Evolutionary conservation across 2,113 vertebrate species (phyloP), one percentile per base, ranked within the genome.

Genomic region (Pseudois nayaur): DNA sequence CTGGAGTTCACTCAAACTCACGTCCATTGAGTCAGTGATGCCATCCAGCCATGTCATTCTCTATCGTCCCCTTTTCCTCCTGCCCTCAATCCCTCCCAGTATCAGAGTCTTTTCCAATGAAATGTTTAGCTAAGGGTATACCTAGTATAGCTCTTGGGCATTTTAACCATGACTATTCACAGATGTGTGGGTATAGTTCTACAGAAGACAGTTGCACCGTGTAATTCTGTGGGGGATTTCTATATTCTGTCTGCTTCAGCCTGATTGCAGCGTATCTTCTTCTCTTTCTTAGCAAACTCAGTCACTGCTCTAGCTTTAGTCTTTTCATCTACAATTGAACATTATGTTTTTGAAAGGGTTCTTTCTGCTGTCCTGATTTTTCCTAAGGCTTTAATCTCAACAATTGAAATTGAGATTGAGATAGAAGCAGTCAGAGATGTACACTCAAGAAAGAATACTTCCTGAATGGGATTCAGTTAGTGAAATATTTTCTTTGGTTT

Each of bases 361-460:
- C 96, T 97, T 92, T 98, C 95, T 98, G 96, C 98, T 98, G 92
- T 96, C 93, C 98, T 98, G 95, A 89, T 98, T 97, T 96, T 97
- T 81, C 97, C 97, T 79, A 94, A 97, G 94, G 62, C 87, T 94
- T 98, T 98, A 96, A 98, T 97, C 94, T 97, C 92, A 94, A 97
- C 98, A 98, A 97, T 97, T 98, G 98, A 98, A 98, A 97, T 94
- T 82, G 82, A 96, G 93, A 97, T 97, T 87, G 91, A 97, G 93
- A 82, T 97, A 9, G 71, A 98, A 96, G 94, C 97, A 97, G 86
- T 98, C 98, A 98, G 97, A 98, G 62, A 33, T 43, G 50, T 94
- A 96, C 71, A 84, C 91, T 89, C 86, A 98, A 98, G 90, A 64
- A 97, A 94, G 81, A 88, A 27, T 86, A 86, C 81, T 78, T 95